phyloP scores from a whole-genome alignment of 1,140 invertebrate genomes.

The Euglossa dilemma region DNA sequence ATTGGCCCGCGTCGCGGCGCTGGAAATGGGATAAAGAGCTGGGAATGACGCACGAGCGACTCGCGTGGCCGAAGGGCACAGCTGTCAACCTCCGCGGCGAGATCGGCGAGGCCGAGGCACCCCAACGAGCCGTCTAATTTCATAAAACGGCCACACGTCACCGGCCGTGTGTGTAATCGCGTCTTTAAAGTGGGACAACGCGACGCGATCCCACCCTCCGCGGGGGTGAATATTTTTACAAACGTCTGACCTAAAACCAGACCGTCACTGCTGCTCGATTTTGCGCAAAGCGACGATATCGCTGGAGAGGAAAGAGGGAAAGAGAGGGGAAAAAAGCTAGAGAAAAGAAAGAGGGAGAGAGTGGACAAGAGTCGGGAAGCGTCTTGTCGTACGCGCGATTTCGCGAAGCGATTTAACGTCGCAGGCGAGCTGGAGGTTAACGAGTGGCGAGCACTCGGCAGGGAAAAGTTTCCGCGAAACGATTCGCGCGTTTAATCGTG shows the following conservation, averaged over 20 bases:
- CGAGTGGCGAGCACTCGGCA: background rate
- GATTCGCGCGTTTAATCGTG: background rate
- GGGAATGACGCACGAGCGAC: background rate
- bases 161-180: background rate
- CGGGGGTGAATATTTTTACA: conserved; percentile 56
- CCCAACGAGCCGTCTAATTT: background rate
- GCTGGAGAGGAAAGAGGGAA: background rate
- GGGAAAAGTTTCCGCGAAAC: background rate
- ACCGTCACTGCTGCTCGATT: conserved; percentile 47
- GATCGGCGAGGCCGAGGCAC: background rate
- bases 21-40: background rate
- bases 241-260: conserved; percentile 63
- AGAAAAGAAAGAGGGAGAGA: background rate
- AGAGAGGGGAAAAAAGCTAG: conserved; percentile 6
- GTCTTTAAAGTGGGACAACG: conserved; percentile 56
- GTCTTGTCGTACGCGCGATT: background rate
- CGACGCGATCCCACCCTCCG: conserved; percentile 27
- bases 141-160: background rate
- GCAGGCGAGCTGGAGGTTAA: background rate
- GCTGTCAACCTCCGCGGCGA: background rate
- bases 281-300: conserved; percentile 30
- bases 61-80: background rate
- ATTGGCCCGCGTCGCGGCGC: background rate
- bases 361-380: background rate
- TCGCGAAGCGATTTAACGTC: conserved; percentile 48